Evolutionary conservation across 2,888 invertebrate genomes (phyloP).

Genomic region (Cantharis lateralis): DNA sequence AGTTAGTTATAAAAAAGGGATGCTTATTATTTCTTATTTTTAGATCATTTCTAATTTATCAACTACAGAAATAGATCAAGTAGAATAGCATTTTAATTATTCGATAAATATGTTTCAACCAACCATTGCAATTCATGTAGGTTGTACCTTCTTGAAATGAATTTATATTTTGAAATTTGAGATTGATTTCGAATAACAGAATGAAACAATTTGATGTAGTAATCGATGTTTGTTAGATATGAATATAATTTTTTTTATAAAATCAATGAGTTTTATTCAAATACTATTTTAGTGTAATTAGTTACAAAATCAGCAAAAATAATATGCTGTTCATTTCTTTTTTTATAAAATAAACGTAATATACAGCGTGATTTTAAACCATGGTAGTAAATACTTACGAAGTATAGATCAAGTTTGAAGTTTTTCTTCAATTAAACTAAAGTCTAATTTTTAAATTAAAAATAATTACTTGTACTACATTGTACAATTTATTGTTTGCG

Average conservation of each 20-base stretch:
- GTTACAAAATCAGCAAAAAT: too few species aligned
- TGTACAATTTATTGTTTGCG: too few species aligned
- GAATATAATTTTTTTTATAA: neutral
- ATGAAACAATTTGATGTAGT: neutral
- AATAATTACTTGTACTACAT: too few species aligned
- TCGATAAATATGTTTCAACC: neutral
- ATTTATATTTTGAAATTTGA: neutral
- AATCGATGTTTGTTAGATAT: neutral
- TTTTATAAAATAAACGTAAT: too few species aligned
- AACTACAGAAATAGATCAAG: neutral
- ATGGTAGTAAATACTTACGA: too few species aligned
- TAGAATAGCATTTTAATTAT: neutral
- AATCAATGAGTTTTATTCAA: too few species aligned
- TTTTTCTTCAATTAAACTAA: too few species aligned
- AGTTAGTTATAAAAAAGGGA: neutral
- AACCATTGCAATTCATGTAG: neutral
- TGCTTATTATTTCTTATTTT: neutral
- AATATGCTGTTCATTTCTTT: too few species aligned
- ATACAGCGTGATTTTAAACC: too few species aligned
- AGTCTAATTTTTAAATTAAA: too few species aligned
- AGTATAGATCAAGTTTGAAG: too few species aligned
- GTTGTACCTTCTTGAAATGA: neutral
- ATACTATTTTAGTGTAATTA: too few species aligned
- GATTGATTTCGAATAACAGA: neutral
- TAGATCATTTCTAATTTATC: neutral